phyloP scores from a whole-genome alignment of 2,888 invertebrate genomes.

The Lathronympha strigana region DNA sequence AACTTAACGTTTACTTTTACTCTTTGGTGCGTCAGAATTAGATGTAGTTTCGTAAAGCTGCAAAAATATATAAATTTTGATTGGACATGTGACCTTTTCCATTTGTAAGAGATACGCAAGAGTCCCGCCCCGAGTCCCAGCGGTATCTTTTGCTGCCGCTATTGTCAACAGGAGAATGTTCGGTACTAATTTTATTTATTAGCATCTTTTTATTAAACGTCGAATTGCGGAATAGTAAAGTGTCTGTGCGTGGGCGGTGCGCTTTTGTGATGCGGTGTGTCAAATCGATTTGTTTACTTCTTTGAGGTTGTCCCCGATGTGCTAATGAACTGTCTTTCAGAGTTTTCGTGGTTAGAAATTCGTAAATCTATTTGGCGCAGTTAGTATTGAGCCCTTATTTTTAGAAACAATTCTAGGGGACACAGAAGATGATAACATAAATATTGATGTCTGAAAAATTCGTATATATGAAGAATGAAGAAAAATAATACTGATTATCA shows the following conservation, averaged over 20 bases:
- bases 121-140: slow-evolving; percentile 55
- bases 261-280: slow-evolving; percentile 59
- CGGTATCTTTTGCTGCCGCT: slow-evolving; percentile 58
- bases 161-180: slow-evolving; percentile 55
- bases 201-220: slow-evolving; percentile 68
- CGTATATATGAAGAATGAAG: too few species aligned
- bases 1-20: slow-evolving; percentile 41
- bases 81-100: slow-evolving; percentile 1
- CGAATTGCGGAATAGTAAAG: slow-evolving; percentile 70
- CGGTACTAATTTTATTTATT: slow-evolving; percentile 81
- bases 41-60: background rate
- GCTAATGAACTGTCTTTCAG: slow-evolving; percentile 47
- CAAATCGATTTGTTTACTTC: slow-evolving; percentile 66
- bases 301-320: slow-evolving; percentile 45
- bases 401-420: too few species aligned
- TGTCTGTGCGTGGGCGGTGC: slow-evolving; percentile 61
- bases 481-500: too few species aligned
- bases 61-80: background rate
- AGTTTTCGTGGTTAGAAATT: slow-evolving; percentile 28
- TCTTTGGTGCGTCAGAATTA: slow-evolving; percentile 8
- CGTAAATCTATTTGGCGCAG: slow-evolving; percentile 14
- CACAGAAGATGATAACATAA: too few species aligned
- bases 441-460: too few species aligned
- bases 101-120: slow-evolving; percentile 4
- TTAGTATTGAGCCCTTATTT: too few species aligned